Evolutionary conservation across 2,888 invertebrate genomes (phyloP), one percentile per base, ranked within the genome.

Genomic region (Idaea aversata): DNA sequence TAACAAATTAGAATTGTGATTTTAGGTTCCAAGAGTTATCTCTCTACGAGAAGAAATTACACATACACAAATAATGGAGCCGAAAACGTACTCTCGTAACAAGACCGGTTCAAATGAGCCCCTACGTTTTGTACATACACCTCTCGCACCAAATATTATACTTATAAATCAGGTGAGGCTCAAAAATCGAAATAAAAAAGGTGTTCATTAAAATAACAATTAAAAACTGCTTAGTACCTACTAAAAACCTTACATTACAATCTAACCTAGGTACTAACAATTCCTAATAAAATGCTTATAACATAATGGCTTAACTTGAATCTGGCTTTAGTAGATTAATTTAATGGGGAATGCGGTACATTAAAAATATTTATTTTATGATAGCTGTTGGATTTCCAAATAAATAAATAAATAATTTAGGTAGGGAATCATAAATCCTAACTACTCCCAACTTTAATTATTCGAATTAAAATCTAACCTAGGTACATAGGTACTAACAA

Each of bases 101-200:
- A 47, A 47, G 47, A 47, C 7, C 7, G 13, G 6, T 7, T 47
- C 47, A 47, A 47, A 47, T 47, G 47, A 47, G 13, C 47, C 47
- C 25, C 25, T 25, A 47, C 47, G 5, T 6, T 34, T 62, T 58
- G 25, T 15, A 47, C 47, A 47, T 6, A 47, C 47, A 5, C 47
- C 47, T 13, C 47, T 47, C 61, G 61, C 47, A 47, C 47, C 47
- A 7, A 47, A 47, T 47, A 47, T 47, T 47, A 47, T 47, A 47
- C 6, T 47, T 47, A 47, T 47, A 47, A 47, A 47, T 47, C 47
- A 57, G 5, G 57, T 47, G 47, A 47, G 47, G 47, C 7, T 47
- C 47, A 47, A 47, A 47, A 47, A 6, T 47, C 13, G n/a, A 47
- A 47, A 13, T 13, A 10, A 4, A 6, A 47, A 7, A 4, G 7